A percentile compares a stretch with the other conserved stretches of the same genome.
Conservation (phyloP, 2,888 invertebrate species). For the Drosophila ezoana region DNA sequence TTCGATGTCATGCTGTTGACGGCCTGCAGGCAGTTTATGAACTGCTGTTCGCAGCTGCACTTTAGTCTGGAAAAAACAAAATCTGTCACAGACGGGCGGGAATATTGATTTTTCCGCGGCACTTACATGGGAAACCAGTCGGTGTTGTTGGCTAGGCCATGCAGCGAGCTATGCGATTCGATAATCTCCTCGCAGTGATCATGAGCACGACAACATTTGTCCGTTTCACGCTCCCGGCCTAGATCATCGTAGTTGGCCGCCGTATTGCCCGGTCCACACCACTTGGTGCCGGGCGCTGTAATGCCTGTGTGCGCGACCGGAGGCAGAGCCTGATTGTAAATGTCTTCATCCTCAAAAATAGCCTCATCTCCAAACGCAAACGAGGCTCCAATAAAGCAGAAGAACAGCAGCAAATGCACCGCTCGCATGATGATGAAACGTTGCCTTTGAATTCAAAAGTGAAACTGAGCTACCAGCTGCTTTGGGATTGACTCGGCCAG, state of each 20-base stretch:
- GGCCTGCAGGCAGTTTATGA: constrained; percentile 83
- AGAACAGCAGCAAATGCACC: constrained; percentile 11
- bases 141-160: constrained; percentile 80
- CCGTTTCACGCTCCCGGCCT: constrained; percentile 92
- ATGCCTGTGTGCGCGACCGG: constrained; percentile 75
- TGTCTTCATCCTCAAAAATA: constrained; percentile 84
- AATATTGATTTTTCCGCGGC: constrained; percentile 46
- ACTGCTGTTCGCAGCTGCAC: constrained; percentile 83
- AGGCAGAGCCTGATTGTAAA: constrained; percentile 81
- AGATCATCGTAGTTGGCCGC: constrained; percentile 92
- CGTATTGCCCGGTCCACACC: constrained; percentile 95
- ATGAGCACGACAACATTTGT: constrained; percentile 94
- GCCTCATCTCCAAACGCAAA: constrained; percentile 79
- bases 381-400: constrained; percentile 9
- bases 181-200: constrained; percentile 86
- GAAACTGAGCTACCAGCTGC: constrained; percentile 48
- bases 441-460: constrained; percentile 1
- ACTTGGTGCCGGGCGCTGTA: constrained; percentile 91
- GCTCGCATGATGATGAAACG: constrained; percentile 43
- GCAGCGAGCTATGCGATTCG: constrained; percentile 71
- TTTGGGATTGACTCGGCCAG: neutral
- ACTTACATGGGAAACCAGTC: constrained; percentile 84
- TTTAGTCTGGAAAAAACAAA: constrained; percentile 67
- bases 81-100: neutral
- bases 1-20: constrained; percentile 77